These are phyloP conservation scores for Bolinopsis microptera DNA, from an alignment of 37 sponge, comb jelly and placozoan genomes.

Conservation along the genomic window DNA sequence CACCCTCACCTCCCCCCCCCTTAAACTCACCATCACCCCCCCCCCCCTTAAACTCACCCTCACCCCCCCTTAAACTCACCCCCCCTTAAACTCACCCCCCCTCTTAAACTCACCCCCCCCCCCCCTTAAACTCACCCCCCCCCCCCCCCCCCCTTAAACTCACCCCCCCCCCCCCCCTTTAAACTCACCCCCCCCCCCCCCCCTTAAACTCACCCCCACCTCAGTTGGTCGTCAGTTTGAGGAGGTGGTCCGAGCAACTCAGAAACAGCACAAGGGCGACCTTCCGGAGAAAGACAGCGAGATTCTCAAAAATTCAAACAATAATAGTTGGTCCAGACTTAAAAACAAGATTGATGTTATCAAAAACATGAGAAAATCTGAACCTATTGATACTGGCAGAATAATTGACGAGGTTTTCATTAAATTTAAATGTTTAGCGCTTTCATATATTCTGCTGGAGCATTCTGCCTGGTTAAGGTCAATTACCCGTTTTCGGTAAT, in stretches of 20 bases:
- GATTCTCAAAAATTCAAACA: conserved; percentile 26
- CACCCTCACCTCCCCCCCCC: too few relatives aligned
- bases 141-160: too few relatives aligned
- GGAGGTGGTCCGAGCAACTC: background rate
- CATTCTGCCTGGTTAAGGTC: background rate
- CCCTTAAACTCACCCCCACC: too few relatives aligned
- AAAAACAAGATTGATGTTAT: conserved; percentile 55
- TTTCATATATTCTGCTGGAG: too few relatives aligned
- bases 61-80: too few relatives aligned
- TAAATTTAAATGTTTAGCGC: background rate
- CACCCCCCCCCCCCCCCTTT: too few relatives aligned
- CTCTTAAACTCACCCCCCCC: too few relatives aligned
- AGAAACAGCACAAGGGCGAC: conserved; percentile 27
- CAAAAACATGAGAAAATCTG: conserved; percentile 60
- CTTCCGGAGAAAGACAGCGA: conserved; percentile 33
- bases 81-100: too few relatives aligned
- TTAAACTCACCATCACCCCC: too few relatives aligned
- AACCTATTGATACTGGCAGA: conserved; percentile 58
- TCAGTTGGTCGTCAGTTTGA: conserved; percentile 54
- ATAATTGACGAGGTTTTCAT: conserved; percentile 1
- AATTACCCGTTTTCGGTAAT: background rate
- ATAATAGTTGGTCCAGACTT: conserved; percentile 37
- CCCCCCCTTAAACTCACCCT: too few relatives aligned
- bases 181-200: too few relatives aligned
- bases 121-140: too few relatives aligned